Base-by-base conservation (phyloP, 2,888 invertebrate species). In the Andrena haemorrhoa region DNA sequence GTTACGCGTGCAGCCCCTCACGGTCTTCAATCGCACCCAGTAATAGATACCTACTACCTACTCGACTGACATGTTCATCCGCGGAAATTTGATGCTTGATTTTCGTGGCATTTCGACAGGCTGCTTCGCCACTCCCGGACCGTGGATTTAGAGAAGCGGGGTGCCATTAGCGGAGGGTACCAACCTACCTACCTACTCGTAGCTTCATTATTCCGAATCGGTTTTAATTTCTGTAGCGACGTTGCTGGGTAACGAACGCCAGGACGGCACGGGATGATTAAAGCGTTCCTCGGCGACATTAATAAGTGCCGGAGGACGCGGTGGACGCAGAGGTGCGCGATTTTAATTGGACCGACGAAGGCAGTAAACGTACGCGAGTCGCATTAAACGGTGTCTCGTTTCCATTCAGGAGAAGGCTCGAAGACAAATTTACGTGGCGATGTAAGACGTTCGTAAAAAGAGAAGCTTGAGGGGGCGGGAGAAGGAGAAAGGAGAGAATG, bases 381-480 rank as follows among this genome's bases (percentile, higher is more conserved):
- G 33, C n/a, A 47, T 56, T 20, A 33, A 75, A 31, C 53, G 60
- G n/a, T 12, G 53, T 75, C 35, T 20, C 77, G 58, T 76, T 64
- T 65, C 35, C 58, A 47, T 56, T 12, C 47, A 16, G 60, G 58
- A 29, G 70, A 70, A 58, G 49, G 49, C 41, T 56, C 58, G 58
- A 68, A 58, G 68, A 58, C 68, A 58, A 68, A 74, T 74, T 74
- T 74, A 58, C 69, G 68, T 10, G 26, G 23, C 29, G 77, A 77
- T 49, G 33, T 33, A 10, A 47, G 64, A 29, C 49, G 7, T 61
- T 53, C 33, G 20, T 12, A 35, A 65, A 49, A 29, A 33, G 64
- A 7, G 5, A 35, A 29, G 29, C 10, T 6, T 1, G 6, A 10
- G 16, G n/a, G 12, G 26, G 12, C 1, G 1, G 12, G 49, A 20